Conservation (phyloP, 2,888 invertebrate genomes). For the Drosophila lacicola region DNA sequence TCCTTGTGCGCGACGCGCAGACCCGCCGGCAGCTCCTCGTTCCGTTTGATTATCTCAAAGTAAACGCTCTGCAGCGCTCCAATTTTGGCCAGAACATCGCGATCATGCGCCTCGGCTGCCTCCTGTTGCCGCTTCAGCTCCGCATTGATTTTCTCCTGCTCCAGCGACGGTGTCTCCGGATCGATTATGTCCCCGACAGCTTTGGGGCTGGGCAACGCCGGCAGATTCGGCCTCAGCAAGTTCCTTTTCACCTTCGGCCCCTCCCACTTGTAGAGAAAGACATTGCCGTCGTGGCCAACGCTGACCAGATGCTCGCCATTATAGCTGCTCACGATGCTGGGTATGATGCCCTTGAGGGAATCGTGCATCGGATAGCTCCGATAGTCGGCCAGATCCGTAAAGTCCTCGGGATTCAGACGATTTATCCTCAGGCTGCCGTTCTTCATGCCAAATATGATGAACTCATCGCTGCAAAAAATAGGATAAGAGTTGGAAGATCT, state of each 20-base stretch:
- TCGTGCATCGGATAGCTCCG: conserved; percentile 92
- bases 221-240: background rate
- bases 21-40: conserved; percentile 87
- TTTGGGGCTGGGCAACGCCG: conserved; percentile 35
- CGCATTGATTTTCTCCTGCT: conserved; percentile 89
- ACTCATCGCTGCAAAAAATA: conserved; percentile 85
- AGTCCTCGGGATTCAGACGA: conserved; percentile 85
- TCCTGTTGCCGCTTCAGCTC: conserved; percentile 85
- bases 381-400: conserved; percentile 87
- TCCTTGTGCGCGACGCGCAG: conserved; percentile 87
- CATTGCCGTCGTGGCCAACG: conserved; percentile 91
- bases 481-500: background rate
- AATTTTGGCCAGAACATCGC: conserved; percentile 87
- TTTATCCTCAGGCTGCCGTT: conserved; percentile 88
- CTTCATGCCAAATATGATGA: conserved; percentile 87
- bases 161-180: conserved; percentile 84
- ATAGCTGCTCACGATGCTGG: conserved; percentile 88
- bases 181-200: conserved; percentile 76
- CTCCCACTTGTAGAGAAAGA: conserved; percentile 89
- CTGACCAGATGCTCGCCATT: conserved; percentile 87
- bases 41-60: conserved; percentile 86
- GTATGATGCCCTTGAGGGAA: conserved; percentile 88
- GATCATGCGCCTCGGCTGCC: conserved; percentile 87
- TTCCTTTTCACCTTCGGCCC: conserved; percentile 53
- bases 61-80: conserved; percentile 87